These are phyloP conservation scores for Plebejus melissa DNA, from an alignment of 2,888 invertebrate species.

Conservation along the genomic window DNA sequence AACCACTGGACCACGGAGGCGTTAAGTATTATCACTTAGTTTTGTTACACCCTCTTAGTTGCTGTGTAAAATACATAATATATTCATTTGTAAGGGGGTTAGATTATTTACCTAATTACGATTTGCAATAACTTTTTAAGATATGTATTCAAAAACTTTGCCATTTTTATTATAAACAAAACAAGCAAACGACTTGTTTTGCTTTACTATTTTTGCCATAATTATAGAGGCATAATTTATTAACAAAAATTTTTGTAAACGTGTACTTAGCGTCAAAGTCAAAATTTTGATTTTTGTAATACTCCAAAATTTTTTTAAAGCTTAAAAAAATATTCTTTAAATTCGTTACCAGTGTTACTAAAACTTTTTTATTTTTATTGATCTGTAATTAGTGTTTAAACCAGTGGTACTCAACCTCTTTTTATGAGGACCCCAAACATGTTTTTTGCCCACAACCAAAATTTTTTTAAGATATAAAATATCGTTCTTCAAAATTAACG, in stretches of 20 bases:
- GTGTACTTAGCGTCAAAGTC: neutral
- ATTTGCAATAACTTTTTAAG: neutral
- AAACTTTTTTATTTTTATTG: neutral
- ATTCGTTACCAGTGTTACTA: neutral
- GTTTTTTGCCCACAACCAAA: too few species aligned
- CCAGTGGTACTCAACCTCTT: too few species aligned
- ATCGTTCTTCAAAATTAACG: too few species aligned
- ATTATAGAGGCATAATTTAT: neutral
- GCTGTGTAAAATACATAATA: too few species aligned
- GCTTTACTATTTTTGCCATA: neutral
- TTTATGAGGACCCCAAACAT: too few species aligned
- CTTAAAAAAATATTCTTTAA: neutral
- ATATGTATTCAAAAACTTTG: neutral
- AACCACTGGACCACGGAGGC: too few species aligned
- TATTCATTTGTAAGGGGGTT: too few species aligned
- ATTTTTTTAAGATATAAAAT: too few species aligned
- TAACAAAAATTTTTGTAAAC: neutral
- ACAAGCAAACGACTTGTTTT: neutral
- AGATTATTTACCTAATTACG: neutral
- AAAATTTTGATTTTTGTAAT: neutral
- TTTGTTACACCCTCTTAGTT: too few species aligned
- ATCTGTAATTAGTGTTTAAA: neutral
- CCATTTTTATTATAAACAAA: slow-evolving; percentile 3
- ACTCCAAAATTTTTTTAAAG: neutral
- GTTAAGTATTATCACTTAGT: too few species aligned